A percentile compares a stretch with the other conserved stretches of the same genome.
These are phyloP conservation scores for Drosophila anomalipes DNA, from an alignment of 2,888 invertebrate species.

Conservation along the genomic window DNA sequence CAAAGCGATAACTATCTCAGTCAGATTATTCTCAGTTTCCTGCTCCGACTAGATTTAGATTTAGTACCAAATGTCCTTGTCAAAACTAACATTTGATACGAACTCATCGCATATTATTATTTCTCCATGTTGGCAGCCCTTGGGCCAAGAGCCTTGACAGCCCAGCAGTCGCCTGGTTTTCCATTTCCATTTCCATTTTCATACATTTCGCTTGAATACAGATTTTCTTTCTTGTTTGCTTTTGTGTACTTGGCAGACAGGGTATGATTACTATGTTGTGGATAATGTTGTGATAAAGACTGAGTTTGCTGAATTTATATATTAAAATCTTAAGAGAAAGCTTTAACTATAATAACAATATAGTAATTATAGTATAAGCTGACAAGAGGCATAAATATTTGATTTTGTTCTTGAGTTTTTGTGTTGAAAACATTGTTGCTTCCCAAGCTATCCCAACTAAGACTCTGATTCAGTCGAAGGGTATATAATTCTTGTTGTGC, in stretches of 20 bases:
- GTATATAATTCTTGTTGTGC: not conserved
- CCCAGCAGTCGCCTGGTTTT: not conserved
- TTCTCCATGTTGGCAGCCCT: constrained; percentile 14
- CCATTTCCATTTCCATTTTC: constrained; percentile 33
- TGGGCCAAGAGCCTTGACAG: constrained; percentile 32
- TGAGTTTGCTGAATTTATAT: not conserved
- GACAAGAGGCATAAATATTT: accelerated
- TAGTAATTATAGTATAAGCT: not conserved
- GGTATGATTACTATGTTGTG: not conserved
- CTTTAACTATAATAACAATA: not conserved
- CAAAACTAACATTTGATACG: constrained; percentile 14
- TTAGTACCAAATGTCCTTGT: constrained; percentile 24
- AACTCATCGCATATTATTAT: constrained; percentile 5
- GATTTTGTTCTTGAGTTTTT: not conserved
- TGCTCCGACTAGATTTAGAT: not conserved
- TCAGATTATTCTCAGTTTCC: not conserved
- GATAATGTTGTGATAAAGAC: not conserved
- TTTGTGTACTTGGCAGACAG: not conserved
- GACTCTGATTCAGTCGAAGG: not conserved
- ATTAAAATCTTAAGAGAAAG: not conserved
- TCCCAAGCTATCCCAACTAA: not conserved
- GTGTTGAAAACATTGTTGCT: not conserved
- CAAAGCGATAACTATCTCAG: not conserved
- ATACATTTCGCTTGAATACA: constrained; percentile 36
- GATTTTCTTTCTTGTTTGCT: constrained; percentile 9